These are phyloP conservation scores for Poecilobothrus nobilitatus DNA, from an alignment of 2,888 invertebrate species.

Conservation along the genomic window DNA sequence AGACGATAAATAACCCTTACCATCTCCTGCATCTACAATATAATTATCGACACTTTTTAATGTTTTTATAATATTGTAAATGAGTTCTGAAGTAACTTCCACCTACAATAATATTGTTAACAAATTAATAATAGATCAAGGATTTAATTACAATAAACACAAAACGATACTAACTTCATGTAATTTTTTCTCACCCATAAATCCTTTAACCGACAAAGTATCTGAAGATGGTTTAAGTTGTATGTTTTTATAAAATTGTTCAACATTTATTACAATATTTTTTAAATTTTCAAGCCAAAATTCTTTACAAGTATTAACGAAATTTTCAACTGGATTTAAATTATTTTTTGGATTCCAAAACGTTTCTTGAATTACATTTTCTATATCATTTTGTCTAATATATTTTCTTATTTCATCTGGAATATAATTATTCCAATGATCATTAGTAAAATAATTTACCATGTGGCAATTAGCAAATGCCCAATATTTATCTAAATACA, in stretches of 20 bases:
- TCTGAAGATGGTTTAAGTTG: conserved; percentile 25
- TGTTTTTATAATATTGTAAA: conserved; percentile 46
- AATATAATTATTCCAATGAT: conserved; percentile 55
- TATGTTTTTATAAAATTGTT: conserved; percentile 40
- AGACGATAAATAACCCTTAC: conserved; percentile 76
- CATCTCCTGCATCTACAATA: conserved; percentile 77
- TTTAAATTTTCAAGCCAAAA: conserved; percentile 25
- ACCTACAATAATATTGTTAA: conserved; percentile 42
- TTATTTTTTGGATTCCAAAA: conserved; percentile 45
- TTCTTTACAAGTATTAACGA: conserved; percentile 20
- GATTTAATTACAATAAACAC: neutral
- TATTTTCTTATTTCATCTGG: conserved; percentile 49
- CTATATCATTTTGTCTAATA: conserved; percentile 41
- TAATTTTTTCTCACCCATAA: conserved; percentile 72
- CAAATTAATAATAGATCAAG: neutral
- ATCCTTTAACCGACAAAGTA: conserved; percentile 48
- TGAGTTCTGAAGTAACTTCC: conserved; percentile 54
- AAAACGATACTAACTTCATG: conserved; percentile 54
- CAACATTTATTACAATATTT: conserved; percentile 32
- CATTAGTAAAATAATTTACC: conserved; percentile 61
- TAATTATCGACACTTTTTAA: conserved; percentile 10
- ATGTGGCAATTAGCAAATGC: conserved; percentile 68
- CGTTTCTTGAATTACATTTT: conserved; percentile 42
- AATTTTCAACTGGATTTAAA: conserved; percentile 23
- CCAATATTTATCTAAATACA: conserved; percentile 52